Percentiles rank a stretch among this genome's conserved stretches.
These are phyloP conservation scores for Watsonalla binaria DNA, from an alignment of 2,888 invertebrate genomes.

Conservation along the genomic window DNA sequence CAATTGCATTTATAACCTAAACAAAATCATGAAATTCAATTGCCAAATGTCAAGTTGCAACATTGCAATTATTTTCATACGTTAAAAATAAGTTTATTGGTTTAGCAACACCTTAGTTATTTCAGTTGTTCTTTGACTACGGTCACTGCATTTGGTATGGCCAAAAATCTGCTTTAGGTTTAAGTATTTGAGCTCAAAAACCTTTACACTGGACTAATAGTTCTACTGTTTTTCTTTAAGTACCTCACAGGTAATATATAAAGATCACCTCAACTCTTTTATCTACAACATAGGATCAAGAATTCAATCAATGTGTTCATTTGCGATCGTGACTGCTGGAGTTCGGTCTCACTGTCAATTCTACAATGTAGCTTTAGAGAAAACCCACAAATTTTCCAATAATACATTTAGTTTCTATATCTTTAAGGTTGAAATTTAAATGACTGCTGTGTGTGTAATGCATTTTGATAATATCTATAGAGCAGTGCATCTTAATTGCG, in stretches of 20 bases:
- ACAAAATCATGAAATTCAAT: no score
- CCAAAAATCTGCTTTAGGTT: no score
- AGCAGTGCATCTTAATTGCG: constrained; percentile 54
- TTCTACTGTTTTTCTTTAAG: not conserved
- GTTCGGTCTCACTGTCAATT: constrained; percentile 6
- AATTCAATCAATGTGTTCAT: constrained; percentile 1
- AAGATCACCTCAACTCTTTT: not conserved
- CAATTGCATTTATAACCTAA: no score
- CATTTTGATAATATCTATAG: constrained; percentile 36
- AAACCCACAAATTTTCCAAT: not conserved
- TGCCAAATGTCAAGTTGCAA: no score
- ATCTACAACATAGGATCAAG: not conserved
- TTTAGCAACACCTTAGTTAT: no score
- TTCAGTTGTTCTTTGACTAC: no score
- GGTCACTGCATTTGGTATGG: no score
- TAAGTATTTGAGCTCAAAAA: no score
- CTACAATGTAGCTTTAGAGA: not conserved
- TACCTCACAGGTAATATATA: not conserved
- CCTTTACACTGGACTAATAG: not conserved
- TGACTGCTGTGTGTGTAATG: constrained; percentile 4
- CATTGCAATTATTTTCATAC: no score
- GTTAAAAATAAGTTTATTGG: no score
- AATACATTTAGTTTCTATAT: constrained; percentile 2
- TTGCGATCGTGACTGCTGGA: constrained; percentile 1
- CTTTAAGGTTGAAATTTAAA: constrained; percentile 7